Percentiles rank a stretch among this genome's conserved stretches.
Conservation (phyloP, 2,888 invertebrate species). For the Ophion costatus region DNA sequence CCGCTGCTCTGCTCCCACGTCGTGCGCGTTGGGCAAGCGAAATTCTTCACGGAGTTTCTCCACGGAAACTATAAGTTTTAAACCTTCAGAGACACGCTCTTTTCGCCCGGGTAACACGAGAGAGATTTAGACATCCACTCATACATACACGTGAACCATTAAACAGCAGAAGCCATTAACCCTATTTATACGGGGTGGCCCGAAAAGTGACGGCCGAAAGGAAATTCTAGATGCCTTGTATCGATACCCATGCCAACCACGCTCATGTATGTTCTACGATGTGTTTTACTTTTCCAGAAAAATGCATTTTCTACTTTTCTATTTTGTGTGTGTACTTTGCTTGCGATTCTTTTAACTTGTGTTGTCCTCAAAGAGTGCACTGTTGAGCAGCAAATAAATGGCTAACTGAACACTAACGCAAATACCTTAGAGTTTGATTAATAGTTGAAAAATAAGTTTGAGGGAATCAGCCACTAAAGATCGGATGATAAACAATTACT, state of each 20-base stretch:
- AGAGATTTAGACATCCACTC: neutral
- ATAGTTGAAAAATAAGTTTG: too few relatives aligned
- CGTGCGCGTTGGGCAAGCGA: slow-evolving; percentile 13
- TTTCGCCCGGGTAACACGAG: neutral
- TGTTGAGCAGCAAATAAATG: too few relatives aligned
- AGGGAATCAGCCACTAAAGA: too few relatives aligned
- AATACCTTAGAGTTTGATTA: too few relatives aligned
- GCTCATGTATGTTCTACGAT: neutral
- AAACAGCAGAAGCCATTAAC: too few relatives aligned
- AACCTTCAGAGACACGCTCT: neutral
- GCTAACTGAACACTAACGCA: too few relatives aligned
- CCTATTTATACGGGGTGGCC: neutral
- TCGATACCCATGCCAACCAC: neutral
- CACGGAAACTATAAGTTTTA: neutral
- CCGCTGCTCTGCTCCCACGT: neutral
- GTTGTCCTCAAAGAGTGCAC: too few relatives aligned
- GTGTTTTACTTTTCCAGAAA: neutral
- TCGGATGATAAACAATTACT: too few relatives aligned
- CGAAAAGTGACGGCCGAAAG: neutral
- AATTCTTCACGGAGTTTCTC: slow-evolving; percentile 29
- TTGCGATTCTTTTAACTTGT: too few relatives aligned
- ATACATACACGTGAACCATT: neutral
- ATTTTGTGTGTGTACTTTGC: too few relatives aligned
- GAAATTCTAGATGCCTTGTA: neutral
- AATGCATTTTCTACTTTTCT: neutral